Evolutionary conservation across 2,888 invertebrate genomes (phyloP), one percentile per base, ranked within the genome.

Genomic region (Hoplodrina ambigua): DNA sequence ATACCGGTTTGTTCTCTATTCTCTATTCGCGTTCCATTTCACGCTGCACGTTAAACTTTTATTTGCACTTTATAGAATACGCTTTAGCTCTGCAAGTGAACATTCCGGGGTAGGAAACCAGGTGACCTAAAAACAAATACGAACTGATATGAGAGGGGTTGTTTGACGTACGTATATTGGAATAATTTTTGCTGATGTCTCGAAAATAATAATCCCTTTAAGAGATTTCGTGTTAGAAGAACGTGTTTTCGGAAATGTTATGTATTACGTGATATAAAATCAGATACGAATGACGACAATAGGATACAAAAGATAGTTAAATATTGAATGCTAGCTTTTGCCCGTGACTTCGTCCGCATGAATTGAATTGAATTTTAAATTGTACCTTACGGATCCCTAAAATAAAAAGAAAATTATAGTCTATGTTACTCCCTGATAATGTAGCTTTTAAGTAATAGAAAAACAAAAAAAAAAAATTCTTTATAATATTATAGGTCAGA

Each of bases 121-220:
- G 73, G 72, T 79, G 81, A 79, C 84, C 84, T 82, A 82, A 69
- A 80, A 77, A 75, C 80, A 71, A 76, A 77, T 56, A 69, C 58
- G 68, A 72, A 62, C 67, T 67, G 65, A 64, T 72, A 68, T 75
- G 72, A 74, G 74, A 75, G 57, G 75, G 78, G 62, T 78, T 65
- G 72, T 72, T 58, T 73, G 72, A 74, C 57, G 44, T 69, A 50
- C 53, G 44, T 65, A 63, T 71, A 75, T 73, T 72, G 60, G 60
- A 76, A 75, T 72, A 54, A 7, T 78, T 78, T 80, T 59, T 68
- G 59, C 54, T 52, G n/a, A 67, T 52, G 53, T 69, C 58, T 69
- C 20, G 44, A 62, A 46, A 55, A 71, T 72, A 62, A 73, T 66
- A 77, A 73, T 44, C 25, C 53, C 37, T 62, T 72, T 67, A 72